Evolutionary conservation across 2,888 invertebrate genomes (phyloP).

Genomic region (Sarcophaga variegata): DNA sequence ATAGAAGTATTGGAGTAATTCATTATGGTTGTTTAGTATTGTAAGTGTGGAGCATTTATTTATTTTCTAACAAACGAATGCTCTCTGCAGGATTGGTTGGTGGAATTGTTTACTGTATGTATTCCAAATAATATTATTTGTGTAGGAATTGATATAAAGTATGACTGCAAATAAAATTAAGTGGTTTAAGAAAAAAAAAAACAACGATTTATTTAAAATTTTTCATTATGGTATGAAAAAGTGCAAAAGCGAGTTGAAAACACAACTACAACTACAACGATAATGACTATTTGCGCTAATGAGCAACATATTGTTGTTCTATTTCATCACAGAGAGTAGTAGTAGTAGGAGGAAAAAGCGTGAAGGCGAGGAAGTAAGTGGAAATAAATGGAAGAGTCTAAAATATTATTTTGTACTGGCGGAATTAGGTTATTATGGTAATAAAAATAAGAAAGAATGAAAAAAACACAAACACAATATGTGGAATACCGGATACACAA

Average conservation of each 20-base stretch:
- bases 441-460: conserved; percentile 22
- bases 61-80: too few species aligned
- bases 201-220: conserved; percentile 47
- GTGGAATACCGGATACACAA: conserved; percentile 1
- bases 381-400: conserved; percentile 15
- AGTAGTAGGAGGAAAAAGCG: too few species aligned
- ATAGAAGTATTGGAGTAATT: conserved; percentile 4
- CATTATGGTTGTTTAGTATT: conserved; percentile 16
- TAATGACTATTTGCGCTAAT: conserved; percentile 19
- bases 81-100: neutral
- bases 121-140: conserved; percentile 37
- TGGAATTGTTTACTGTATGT: conserved; percentile 27
- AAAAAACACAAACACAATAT: too few species aligned
- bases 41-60: too few species aligned
- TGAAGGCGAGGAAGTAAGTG: neutral
- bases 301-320: neutral
- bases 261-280: conserved; percentile 24
- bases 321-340: too few species aligned
- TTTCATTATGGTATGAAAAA: conserved; percentile 5
- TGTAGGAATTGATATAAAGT: conserved; percentile 48
- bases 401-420: conserved; percentile 36
- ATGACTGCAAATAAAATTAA: conserved; percentile 62
- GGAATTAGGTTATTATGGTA: conserved; percentile 28
- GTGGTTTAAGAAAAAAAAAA: conserved; percentile 49
- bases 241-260: neutral